These are phyloP conservation scores for Hippoglossus hippoglossus DNA, from an alignment of 2,797 vertebrate species.

Conservation along the genomic window DNA sequence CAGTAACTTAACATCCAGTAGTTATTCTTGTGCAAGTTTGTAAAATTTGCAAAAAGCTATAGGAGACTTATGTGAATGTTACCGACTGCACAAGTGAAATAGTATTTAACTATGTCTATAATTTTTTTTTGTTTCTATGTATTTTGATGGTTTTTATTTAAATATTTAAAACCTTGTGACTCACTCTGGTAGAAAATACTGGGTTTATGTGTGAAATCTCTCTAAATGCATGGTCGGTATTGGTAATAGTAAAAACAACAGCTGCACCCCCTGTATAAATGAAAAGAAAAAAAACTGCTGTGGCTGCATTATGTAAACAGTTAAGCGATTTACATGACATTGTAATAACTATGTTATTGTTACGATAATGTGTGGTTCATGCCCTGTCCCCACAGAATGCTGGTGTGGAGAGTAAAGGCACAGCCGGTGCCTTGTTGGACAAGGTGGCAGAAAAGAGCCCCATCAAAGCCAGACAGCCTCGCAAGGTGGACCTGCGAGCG, in stretches of 20 bases:
- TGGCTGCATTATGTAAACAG: background rate
- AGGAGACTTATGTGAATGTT: background rate
- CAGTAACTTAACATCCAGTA: background rate
- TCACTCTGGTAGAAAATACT: background rate
- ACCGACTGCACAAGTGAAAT: background rate
- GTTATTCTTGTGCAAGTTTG: background rate
- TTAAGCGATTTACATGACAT: background rate
- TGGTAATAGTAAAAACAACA: background rate
- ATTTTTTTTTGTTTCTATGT: background rate
- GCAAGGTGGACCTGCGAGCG: slow-evolving; percentile 95
- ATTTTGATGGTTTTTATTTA: slow-evolving; percentile 1
- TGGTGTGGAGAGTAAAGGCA: slow-evolving; percentile 87
- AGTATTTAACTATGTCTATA: background rate
- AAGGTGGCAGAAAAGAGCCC: slow-evolving; percentile 96
- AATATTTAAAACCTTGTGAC: background rate
- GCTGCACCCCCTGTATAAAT: background rate
- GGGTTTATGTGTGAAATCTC: background rate
- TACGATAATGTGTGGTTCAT: background rate
- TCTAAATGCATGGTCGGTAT: background rate
- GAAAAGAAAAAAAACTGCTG: background rate
- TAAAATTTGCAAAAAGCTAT: background rate
- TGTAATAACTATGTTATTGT: slow-evolving; percentile 14
- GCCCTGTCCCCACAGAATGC: slow-evolving; percentile 80
- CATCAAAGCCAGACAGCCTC: slow-evolving; percentile 91
- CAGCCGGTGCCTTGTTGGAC: slow-evolving; percentile 83